Evolutionary conservation across 2,888 invertebrate species (phyloP), one percentile per base, ranked within the genome.

Genomic region (Brachypterus glaber): DNA sequence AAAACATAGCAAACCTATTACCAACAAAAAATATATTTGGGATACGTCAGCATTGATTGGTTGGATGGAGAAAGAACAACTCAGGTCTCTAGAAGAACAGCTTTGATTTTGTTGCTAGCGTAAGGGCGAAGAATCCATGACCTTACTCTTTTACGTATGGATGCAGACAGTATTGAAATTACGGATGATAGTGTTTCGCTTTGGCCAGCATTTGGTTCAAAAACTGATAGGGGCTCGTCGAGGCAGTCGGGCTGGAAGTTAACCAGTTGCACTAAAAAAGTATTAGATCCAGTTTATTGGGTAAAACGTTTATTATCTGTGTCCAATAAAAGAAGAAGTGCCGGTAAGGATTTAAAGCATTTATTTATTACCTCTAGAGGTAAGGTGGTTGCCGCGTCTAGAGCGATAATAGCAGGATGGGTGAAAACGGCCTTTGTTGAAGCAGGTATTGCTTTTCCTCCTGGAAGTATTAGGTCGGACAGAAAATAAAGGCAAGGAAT

Each of bases 121-220:
- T 46, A 44, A 15, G 37, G 40, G 31, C 17, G 38, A 27, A 38
- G 34, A 24, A 12, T 46, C 18, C 38, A 39, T 37, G 40, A 51
- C 31, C 21, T 37, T 21, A 34, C 48, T 30, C 32, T 46, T 12
- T 16, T 48, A 30, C 18, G 35, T 18, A 17, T 32, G 21, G 27
- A 43, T 32, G n/a, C 25, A n/a, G 18, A 36, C 7, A 15, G n/a
- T 18, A 37, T 44, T 27, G n/a, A 37, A 14, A 15, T 35, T 7
- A 13, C 14, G 12, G 25, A 33, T 3, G 32, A 39, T 14, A 31
- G 26, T 15, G 25, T 54, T 8, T 37, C 40, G 7, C 39, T 54
- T 24, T 49, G 48, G 47, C 51, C 51, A 12, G 17, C 29, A n/a
- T 53, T 50, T 25, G 49, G 52, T 0, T 53, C 51, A 3, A 53